phyloP scores from a whole-genome alignment of 2,797 vertebrate genomes.

The Poeciliopsis gracilis region DNA sequence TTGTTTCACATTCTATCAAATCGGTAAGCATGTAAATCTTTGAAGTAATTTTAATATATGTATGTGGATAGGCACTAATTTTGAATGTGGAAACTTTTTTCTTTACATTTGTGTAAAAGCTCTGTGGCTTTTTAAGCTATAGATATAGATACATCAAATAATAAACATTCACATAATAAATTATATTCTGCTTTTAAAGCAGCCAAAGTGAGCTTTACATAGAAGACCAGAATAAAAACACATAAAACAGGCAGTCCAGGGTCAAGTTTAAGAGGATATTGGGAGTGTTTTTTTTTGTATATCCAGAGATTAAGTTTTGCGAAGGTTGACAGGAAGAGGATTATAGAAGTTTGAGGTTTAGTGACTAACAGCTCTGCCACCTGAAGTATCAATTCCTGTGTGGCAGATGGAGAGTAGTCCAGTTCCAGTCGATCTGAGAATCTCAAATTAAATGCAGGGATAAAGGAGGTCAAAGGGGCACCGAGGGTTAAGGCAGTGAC shows the following conservation, averaged over 20 bases:
- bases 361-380: background rate
- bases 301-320: background rate
- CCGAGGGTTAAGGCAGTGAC: background rate
- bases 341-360: background rate
- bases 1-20: slow-evolving; percentile 8
- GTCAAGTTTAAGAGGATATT: background rate
- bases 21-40: background rate
- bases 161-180: background rate
- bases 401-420: background rate
- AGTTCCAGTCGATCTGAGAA: background rate
- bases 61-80: background rate
- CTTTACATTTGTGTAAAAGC: background rate
- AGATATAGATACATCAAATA: background rate
- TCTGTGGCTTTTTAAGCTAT: background rate
- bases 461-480: slow-evolving; percentile 1
- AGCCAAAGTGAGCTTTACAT: background rate
- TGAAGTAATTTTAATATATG: background rate
- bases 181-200: background rate
- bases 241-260: background rate
- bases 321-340: background rate
- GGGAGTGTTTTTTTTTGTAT: background rate
- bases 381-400: background rate
- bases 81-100: background rate
- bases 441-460: background rate
- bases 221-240: slow-evolving; percentile 1